phyloP scores from a whole-genome alignment of 2,888 invertebrate genomes.

The Julus scandinavius region DNA sequence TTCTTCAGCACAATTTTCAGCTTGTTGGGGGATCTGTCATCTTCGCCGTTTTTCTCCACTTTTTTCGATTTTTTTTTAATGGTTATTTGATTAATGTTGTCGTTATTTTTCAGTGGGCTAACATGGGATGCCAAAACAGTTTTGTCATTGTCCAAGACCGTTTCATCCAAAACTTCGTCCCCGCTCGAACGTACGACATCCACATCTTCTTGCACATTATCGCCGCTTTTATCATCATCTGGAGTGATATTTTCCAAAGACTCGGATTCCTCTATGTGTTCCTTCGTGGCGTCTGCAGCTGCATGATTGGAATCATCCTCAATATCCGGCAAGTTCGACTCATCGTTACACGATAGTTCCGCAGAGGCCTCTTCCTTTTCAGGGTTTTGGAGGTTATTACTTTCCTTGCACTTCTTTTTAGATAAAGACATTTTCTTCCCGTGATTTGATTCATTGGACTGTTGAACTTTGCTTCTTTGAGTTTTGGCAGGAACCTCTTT shows the following conservation, averaged over 20 bases:
- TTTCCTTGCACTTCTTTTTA: not conserved
- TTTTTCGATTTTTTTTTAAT: not conserved
- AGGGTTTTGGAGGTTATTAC: not conserved
- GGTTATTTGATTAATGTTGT: not conserved
- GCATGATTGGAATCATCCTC: not conserved
- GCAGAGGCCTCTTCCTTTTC: not conserved
- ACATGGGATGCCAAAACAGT: not conserved
- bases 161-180: not conserved
- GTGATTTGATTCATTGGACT: not conserved
- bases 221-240: not conserved
- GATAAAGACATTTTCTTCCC: not conserved
- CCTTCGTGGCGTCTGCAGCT: not conserved
- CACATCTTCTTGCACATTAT: not conserved
- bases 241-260: not conserved
- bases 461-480: not conserved
- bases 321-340: not conserved
- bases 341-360: not conserved
- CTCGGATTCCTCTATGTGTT: not conserved
- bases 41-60: not conserved
- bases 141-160: not conserved
- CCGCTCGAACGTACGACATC: not conserved
- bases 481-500: not conserved
- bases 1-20: conserved; percentile 22
- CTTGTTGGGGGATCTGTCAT: not conserved
- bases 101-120: not conserved